Evolutionary conservation across 1,140 invertebrate genomes (phyloP).

Genomic region (Dreissena rostriformis): DNA sequence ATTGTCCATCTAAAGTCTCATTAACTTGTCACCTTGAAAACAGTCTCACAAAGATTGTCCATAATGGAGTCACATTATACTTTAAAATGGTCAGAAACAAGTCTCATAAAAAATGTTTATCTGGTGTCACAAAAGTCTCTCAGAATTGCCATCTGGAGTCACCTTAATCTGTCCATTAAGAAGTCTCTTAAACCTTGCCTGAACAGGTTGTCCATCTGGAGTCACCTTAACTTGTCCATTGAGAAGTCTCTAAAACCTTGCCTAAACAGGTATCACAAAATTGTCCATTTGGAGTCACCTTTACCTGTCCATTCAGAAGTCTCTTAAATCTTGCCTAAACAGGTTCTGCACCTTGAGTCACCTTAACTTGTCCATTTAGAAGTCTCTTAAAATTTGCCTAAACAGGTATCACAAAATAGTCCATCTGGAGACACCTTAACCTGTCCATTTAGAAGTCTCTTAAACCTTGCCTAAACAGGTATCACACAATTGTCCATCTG

Average conservation of each 20-base stretch:
- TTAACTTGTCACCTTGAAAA: no score
- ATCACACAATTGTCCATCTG: not conserved
- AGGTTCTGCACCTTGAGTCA: not conserved
- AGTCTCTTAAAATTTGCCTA: not conserved
- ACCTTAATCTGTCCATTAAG: not conserved
- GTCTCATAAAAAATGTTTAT: no score
- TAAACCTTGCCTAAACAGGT: not conserved
- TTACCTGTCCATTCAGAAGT: not conserved
- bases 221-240: slow-evolving; percentile 1
- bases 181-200: not conserved
- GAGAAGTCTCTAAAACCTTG: not conserved
- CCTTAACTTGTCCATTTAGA: not conserved
- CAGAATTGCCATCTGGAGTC: not conserved
- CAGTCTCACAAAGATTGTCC: no score
- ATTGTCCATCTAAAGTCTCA: no score
- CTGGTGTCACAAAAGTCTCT: no score
- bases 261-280: not conserved
- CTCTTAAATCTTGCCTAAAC: not conserved
- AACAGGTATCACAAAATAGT: not conserved
- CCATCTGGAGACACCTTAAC: slow-evolving; percentile 1
- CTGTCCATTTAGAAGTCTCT: slow-evolving; percentile 4
- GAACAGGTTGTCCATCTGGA: not conserved
- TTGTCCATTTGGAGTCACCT: not conserved
- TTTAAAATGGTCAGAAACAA: no score
- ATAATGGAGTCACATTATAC: no score